Evolutionary conservation across 2,797 vertebrate species (phyloP), one percentile per base, ranked within the genome.

Genomic region (Siniperca undulata): DNA sequence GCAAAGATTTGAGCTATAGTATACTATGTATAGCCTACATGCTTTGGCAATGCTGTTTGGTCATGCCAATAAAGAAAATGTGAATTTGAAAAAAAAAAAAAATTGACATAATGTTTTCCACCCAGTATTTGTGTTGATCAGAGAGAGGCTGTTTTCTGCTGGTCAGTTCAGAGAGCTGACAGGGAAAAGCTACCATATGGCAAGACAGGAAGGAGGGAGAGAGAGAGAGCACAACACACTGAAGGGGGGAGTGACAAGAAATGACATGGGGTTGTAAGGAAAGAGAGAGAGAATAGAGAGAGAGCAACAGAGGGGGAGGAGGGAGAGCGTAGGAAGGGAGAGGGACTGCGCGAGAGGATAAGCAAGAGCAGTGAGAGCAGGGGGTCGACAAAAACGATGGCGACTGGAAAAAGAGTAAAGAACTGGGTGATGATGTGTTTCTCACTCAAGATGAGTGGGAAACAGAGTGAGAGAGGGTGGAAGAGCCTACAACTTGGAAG

Each of bases 161-260:
- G 87, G 80, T 85, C 87, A 93, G 82, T 86, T 92, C 85, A 86
- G 74, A 86, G 83, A 91, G 86, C 85, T 85, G 88, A 91, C 81
- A 88, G 79, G 72, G 73, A 82, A 86, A 83, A 69, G 85, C 82
- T 76, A 83, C 90, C 94, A 94, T 95, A 94, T 94, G 91, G 93
- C 83, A 82, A 86, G 80, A 86, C 89, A 92, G 90, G 92, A 90
- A 91, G 90, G 91, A 90, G 91, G 80, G 81, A 44, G 30, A 42
- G 87, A 78, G 69, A 44, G 73, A 70, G 67, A 64, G 61, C 13
- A 70, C 2, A 71, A 61, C 56, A 81, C 56, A 80, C 55, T 74
- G 70, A 76, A 81, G 46, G 70, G 70, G 80, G 55, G 79, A 78
- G 83, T 81, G 74, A 83, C 53, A 40, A 86, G 80, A 81, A 74